Base-by-base conservation (phyloP, 1,140 invertebrate genomes). In the Sesamia nonagrioides region DNA sequence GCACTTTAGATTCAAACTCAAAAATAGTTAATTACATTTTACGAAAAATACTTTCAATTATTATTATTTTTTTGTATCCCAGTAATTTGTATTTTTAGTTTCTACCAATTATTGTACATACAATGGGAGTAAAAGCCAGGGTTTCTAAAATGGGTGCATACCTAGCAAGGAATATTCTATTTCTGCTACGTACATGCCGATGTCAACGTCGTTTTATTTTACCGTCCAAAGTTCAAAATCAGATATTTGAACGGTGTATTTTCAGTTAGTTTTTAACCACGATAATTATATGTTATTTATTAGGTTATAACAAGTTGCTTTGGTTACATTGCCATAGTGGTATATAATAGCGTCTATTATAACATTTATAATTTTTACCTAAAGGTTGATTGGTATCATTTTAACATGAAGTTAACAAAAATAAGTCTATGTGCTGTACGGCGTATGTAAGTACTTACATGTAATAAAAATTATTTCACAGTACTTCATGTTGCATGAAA, bases 221-320 rank as follows among this genome's bases (percentile, higher is more conserved):
- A 40, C 60, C 21, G 60, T 37, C 60, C 35, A 61, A 61, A 35
- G 60, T 61, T 61, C 60, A 61, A 40, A 61, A 40, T 40, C 35
- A n/a, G 6, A 61, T 37, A n/a, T 17, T 61, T 40, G n/a, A n/a
- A 61, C 9, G 37, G 15, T 17, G 8, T 27, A 58, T 58, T 27
- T 56, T 5, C 21, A 56, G 17, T 18, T 56, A 21, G 4, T 21
- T 9, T 18, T 54, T 7, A 21, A 18, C 18, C 8, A 6, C 18
- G 3, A 37, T 37, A 54, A 54, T 21, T 56, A 21, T 21, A 4
- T 6, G 27, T 45, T 13, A 45, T 45, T 45, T 40, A 40, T 27
- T 27, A 1, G 27, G 27, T 27, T 27, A 27, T 27, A 1, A 3
- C 27, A 27, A 27, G 27, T 3, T 27, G 27, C 1, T 27, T 27